A percentile compares a stretch with the other conserved stretches of the same genome.
These are phyloP conservation scores for Acrocephalus arundinaceus DNA, from an alignment of 2,113 vertebrate genomes.

Conservation along the genomic window DNA sequence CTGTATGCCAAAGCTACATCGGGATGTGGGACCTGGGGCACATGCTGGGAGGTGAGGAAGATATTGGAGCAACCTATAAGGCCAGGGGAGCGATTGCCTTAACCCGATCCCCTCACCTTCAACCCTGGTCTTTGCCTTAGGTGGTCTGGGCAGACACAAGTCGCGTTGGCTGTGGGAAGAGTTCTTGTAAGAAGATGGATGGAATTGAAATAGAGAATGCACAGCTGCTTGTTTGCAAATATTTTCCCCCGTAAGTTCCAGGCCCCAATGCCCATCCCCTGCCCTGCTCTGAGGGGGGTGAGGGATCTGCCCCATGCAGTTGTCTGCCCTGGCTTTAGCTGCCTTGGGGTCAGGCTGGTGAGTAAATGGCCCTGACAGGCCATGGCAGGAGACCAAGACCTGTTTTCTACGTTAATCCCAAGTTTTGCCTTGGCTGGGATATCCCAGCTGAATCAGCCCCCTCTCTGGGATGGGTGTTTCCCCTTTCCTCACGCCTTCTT, in stretches of 20 bases:
- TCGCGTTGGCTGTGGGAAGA: slow-evolving; percentile 62
- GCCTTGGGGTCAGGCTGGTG: neutral
- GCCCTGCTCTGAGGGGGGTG: neutral
- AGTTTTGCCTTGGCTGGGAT: neutral
- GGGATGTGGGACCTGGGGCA: neutral
- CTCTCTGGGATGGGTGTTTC: neutral
- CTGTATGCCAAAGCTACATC: neutral
- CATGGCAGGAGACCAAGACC: neutral
- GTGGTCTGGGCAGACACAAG: slow-evolving; percentile 69
- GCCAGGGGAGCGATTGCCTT: neutral
- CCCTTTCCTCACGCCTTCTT: neutral
- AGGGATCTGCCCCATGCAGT: neutral
- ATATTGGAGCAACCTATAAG: neutral
- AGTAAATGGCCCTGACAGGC: neutral
- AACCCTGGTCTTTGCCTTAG: slow-evolving; percentile 14
- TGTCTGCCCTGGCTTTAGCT: neutral
- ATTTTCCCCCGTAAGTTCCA: slow-evolving; percentile 66
- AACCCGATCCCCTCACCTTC: neutral
- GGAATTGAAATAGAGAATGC: neutral
- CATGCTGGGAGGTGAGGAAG: neutral
- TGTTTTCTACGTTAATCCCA: neutral
- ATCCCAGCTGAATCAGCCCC: neutral
- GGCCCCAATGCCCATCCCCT: neutral
- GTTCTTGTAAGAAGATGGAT: slow-evolving; percentile 62
- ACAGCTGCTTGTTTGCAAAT: slow-evolving; percentile 76